Percentiles rank a stretch among this genome's conserved stretches.
phyloP scores from a whole-genome alignment of 2,888 invertebrate genomes.

The Baccha elongata region DNA sequence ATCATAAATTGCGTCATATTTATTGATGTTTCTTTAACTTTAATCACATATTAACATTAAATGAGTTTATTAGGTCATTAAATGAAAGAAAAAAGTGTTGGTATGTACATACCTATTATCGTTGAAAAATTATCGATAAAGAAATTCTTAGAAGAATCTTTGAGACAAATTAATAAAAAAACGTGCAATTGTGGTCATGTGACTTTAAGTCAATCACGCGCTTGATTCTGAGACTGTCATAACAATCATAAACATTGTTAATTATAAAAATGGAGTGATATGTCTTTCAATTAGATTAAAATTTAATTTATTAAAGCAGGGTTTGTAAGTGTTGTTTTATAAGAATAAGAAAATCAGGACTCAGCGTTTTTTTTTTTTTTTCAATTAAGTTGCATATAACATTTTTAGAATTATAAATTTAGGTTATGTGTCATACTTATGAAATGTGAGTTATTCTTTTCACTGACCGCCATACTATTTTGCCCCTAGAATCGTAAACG shows the following conservation, averaged over 20 bases:
- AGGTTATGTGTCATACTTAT: too few relatives aligned
- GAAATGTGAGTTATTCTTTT: too few relatives aligned
- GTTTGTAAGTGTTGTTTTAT: not conserved
- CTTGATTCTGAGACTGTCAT: constrained; percentile 12
- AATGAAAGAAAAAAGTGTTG: not conserved
- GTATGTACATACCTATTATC: not conserved
- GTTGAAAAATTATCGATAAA: not conserved
- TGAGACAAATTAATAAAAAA: constrained; percentile 46
- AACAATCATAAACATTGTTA: constrained; percentile 19
- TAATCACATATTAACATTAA: constrained; percentile 13
- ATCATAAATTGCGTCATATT: constrained; percentile 16
- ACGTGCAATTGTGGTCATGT: constrained; percentile 43
- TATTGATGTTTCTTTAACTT: not conserved
- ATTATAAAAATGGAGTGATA: constrained; percentile 22
- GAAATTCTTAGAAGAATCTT: constrained; percentile 15
- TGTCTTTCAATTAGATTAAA: constrained; percentile 23
- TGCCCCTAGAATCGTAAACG: too few relatives aligned
- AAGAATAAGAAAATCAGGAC: not conserved
- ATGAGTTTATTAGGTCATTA: not conserved
- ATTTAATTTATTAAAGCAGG: constrained; percentile 5
- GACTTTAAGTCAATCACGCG: constrained; percentile 52
- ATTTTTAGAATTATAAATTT: too few relatives aligned
- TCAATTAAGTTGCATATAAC: too few relatives aligned
- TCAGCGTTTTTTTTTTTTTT: not conserved
- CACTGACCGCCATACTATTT: too few relatives aligned